phyloP scores from a whole-genome alignment of 2,113 vertebrate species.

The Reinhardtius hippoglossoides region DNA sequence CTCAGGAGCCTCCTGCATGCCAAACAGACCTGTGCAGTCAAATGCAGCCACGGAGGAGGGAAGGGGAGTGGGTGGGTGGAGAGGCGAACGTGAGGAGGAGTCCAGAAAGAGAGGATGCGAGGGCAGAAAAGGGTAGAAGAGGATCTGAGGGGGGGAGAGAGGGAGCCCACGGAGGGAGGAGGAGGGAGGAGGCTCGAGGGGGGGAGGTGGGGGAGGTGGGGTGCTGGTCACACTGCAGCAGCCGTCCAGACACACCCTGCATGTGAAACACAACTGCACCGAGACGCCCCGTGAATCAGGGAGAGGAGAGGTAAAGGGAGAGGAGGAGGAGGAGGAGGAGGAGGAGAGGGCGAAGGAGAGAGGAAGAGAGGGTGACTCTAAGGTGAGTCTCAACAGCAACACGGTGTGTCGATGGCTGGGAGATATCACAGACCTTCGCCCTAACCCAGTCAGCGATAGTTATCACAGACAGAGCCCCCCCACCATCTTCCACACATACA shows the following conservation, averaged over 20 bases:
- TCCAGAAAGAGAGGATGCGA: slow-evolving; percentile 62
- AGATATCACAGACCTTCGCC: slow-evolving; percentile 79
- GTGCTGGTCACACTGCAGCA: slow-evolving; percentile 66
- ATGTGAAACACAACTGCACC: slow-evolving; percentile 64
- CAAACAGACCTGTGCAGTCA: slow-evolving; percentile 81
- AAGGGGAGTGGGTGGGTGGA: slow-evolving; percentile 24
- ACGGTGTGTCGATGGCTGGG: slow-evolving; percentile 71
- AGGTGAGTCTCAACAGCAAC: slow-evolving; percentile 76
- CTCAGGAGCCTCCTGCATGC: slow-evolving; percentile 81
- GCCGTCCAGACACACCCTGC: slow-evolving; percentile 69
- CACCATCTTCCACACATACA: slow-evolving; percentile 22
- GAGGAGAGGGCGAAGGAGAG: slow-evolving; percentile 1
- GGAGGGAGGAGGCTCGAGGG: slow-evolving; percentile 19
- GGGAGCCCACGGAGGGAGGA: slow-evolving; percentile 20
- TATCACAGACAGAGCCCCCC: slow-evolving; percentile 67
- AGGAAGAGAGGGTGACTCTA: slow-evolving; percentile 66
- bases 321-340: slow-evolving; percentile 6
- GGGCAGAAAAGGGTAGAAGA: slow-evolving; percentile 69
- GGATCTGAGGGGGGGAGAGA: slow-evolving; percentile 59
- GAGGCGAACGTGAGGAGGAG: slow-evolving; percentile 66
- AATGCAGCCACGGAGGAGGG: slow-evolving; percentile 68
- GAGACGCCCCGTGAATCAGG: slow-evolving; percentile 49
- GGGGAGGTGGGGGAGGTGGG: slow-evolving; percentile 20
- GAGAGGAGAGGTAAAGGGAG: slow-evolving; percentile 28
- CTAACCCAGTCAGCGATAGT: slow-evolving; percentile 73